phyloP scores from a whole-genome alignment of 2,888 invertebrate species.

The Pristionchus fissidentatus region DNA sequence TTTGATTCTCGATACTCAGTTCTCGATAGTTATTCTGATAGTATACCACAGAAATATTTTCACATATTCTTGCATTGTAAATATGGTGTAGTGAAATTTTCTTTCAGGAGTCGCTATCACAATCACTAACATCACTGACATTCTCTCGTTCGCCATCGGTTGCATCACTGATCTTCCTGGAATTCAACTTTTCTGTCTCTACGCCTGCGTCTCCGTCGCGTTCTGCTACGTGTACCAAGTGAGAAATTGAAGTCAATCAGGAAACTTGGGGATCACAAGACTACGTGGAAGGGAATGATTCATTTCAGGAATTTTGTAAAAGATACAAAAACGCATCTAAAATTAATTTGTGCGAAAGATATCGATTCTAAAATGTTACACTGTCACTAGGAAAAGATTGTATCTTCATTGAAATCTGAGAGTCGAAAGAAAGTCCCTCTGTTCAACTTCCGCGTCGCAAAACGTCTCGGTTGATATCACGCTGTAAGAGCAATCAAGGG shows the following conservation, averaged over 20 bases:
- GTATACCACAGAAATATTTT: no score
- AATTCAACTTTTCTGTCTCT: conserved; percentile 93
- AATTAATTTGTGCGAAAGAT: no score
- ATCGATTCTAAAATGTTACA: no score
- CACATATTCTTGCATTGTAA: no score
- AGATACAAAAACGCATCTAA: no score
- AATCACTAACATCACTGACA: conserved; percentile 92
- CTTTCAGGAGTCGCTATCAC: conserved; percentile 86
- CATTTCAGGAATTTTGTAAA: no score
- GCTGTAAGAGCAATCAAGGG: conserved; percentile 31
- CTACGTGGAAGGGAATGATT: no score
- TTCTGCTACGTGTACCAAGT: conserved; percentile 90
- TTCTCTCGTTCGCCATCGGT: conserved; percentile 90
- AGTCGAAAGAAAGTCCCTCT: neutral
- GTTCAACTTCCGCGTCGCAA: no score
- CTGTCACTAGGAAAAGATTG: no score
- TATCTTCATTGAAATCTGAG: no score
- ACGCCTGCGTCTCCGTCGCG: conserved; percentile 91
- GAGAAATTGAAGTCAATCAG: neutral
- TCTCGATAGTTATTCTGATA: neutral
- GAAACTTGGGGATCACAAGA: no score
- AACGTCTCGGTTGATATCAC: no score
- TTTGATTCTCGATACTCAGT: neutral
- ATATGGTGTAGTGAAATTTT: neutral
- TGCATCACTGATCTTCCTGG: conserved; percentile 93